These are phyloP conservation scores for Smutsia temminckii DNA, from an alignment of 2,797 vertebrate genomes.

Conservation along the genomic window DNA sequence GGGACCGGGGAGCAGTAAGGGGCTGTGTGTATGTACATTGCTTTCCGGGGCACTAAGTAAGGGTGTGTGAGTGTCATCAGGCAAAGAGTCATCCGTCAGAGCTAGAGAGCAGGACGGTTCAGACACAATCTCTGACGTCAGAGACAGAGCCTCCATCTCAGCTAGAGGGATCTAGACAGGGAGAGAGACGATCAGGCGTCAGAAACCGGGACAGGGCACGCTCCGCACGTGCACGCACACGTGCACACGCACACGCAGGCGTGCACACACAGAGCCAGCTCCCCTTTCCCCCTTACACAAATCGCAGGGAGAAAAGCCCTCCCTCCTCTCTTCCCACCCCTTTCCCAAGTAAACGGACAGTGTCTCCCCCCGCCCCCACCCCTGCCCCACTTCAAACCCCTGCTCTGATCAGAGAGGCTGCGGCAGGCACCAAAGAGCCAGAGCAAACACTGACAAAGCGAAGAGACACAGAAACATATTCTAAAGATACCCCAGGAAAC, in stretches of 20 bases:
- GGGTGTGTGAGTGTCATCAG: conserved; percentile 95
- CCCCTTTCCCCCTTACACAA: conserved; percentile 32
- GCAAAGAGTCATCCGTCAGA: conserved; percentile 97
- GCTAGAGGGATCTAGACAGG: conserved; percentile 97
- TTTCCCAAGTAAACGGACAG: background rate
- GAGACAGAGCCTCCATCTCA: conserved; percentile 99
- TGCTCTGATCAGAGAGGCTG: conserved; percentile 70
- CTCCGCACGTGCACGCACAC: background rate
- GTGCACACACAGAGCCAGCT: background rate
- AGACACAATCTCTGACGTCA: conserved; percentile 94
- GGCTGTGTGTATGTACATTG: conserved; percentile 93
- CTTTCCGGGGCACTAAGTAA: conserved; percentile 97
- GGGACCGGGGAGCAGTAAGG: conserved; percentile 72
- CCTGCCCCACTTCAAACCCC: conserved; percentile 30
- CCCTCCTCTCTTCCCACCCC: conserved; percentile 39
- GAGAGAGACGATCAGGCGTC: conserved; percentile 94
- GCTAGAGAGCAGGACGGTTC: conserved; percentile 99
- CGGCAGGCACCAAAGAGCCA: conserved; percentile 54
- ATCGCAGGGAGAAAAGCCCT: background rate
- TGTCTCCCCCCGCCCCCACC: conserved; percentile 6
- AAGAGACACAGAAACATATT: conserved; percentile 44
- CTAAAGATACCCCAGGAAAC: conserved; percentile 62
- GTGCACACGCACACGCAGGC: background rate
- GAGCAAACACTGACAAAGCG: conserved; percentile 66
- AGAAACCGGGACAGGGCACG: conserved; percentile 87